A percentile compares a stretch with the other conserved stretches of the same genome.
These are phyloP conservation scores for Rattus rattus DNA, from an alignment of 2,113 vertebrate genomes.

Conservation along the genomic window DNA sequence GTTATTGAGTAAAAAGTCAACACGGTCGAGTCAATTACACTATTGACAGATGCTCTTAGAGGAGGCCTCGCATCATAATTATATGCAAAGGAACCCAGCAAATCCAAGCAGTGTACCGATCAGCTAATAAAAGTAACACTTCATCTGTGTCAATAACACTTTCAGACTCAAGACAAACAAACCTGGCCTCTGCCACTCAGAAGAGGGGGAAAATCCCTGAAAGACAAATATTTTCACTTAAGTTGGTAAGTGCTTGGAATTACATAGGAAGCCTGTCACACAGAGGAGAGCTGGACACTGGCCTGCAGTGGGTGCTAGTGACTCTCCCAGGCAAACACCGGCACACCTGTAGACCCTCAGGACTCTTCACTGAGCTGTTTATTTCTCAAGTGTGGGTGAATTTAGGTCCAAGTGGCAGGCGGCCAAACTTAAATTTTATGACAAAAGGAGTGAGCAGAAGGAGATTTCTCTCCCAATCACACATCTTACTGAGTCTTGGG, in stretches of 20 bases:
- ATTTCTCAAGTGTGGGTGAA: conserved; percentile 66
- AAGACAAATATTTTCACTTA: conserved; percentile 77
- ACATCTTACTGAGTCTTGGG: conserved; percentile 62
- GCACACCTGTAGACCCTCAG: background rate
- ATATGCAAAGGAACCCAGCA: conserved; percentile 82
- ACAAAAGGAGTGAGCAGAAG: conserved; percentile 71
- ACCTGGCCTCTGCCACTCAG: conserved; percentile 68
- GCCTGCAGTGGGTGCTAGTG: conserved; percentile 52
- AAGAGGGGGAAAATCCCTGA: conserved; percentile 52
- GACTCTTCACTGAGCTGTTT: conserved; percentile 44
- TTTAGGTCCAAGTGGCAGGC: conserved; percentile 71
- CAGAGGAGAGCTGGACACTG: conserved; percentile 11
- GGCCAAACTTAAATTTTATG: conserved; percentile 68
- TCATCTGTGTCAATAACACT: conserved; percentile 79
- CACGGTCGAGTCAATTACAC: conserved; percentile 74
- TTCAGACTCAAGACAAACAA: conserved; percentile 82
- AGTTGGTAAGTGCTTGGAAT: conserved; percentile 55
- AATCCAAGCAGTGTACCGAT: conserved; percentile 80
- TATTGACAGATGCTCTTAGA: conserved; percentile 83
- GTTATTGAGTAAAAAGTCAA: conserved; percentile 84
- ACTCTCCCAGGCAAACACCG: background rate
- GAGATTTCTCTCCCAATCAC: conserved; percentile 48
- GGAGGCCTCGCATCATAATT: conserved; percentile 82
- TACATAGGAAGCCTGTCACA: conserved; percentile 57
- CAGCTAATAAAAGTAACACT: conserved; percentile 81